These are phyloP conservation scores for Chiloscyllium punctatum DNA, from an alignment of 2,797 vertebrate genomes.

Conservation along the genomic window DNA sequence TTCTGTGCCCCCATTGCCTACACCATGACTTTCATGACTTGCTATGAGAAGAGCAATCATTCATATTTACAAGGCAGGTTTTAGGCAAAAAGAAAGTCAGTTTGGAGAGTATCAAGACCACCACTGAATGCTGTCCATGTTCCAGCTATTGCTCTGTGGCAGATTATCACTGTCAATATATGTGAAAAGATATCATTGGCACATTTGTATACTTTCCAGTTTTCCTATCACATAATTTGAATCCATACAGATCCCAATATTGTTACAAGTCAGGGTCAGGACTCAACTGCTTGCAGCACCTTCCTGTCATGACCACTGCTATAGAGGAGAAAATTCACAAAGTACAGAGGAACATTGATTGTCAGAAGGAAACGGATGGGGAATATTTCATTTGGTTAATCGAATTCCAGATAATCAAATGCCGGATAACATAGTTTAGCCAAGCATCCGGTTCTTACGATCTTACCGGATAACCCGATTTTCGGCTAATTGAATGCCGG, in stretches of 20 bases:
- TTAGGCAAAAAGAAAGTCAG: background rate
- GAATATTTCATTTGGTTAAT: no score
- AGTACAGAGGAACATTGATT: no score
- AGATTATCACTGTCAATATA: background rate
- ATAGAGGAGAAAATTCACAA: background rate
- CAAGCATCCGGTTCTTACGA: no score
- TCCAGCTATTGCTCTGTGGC: background rate
- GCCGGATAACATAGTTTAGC: no score
- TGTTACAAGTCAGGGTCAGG: background rate
- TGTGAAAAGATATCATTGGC: background rate
- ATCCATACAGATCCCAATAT: background rate
- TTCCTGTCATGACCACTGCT: background rate
- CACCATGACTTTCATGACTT: background rate
- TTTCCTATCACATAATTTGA: background rate
- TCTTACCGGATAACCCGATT: no score
- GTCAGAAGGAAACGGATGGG: no score
- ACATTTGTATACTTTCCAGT: background rate
- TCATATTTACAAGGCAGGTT: background rate
- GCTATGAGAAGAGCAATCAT: background rate
- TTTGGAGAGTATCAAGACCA: background rate
- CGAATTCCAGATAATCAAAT: no score
- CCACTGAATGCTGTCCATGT: background rate
- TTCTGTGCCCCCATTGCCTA: background rate
- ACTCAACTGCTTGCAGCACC: background rate
- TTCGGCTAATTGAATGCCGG: no score